Conservation (phyloP, 30 jellyfish, hydroid and myxozoan species). For the Hydra vulgaris region DNA sequence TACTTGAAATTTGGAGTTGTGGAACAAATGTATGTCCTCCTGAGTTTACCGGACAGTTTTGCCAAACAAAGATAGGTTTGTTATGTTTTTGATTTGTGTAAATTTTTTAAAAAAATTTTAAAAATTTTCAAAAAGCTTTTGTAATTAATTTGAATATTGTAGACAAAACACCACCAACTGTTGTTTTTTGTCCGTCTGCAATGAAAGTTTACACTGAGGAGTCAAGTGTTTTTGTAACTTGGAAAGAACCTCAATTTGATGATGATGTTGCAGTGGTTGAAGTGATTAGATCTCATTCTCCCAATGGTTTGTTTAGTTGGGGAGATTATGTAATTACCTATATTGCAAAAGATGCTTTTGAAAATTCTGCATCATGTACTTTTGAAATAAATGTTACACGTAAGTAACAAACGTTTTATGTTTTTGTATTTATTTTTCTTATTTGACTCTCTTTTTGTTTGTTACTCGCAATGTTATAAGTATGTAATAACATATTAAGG, state of each 20-base stretch:
- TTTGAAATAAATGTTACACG: constrained; percentile 70
- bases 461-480: neutral
- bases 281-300: constrained; percentile 58
- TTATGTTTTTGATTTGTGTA: neutral
- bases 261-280: constrained; percentile 61
- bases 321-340: constrained; percentile 82
- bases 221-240: constrained; percentile 27
- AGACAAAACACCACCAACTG: constrained; percentile 85
- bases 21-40: constrained; percentile 87
- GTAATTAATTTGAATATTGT: neutral
- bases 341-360: constrained; percentile 61
- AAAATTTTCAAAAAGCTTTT: no score
- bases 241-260: constrained; percentile 75
- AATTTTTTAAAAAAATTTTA: no score
- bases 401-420: constrained; percentile 22
- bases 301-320: constrained; percentile 52
- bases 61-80: constrained; percentile 92
- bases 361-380: constrained; percentile 73
- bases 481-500: neutral
- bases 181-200: constrained; percentile 48
- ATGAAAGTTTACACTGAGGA: constrained; percentile 26
- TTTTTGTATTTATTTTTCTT: neutral
- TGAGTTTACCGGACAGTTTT: constrained; percentile 74
- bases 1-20: constrained; percentile 52
- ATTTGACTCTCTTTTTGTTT: neutral